Base-by-base conservation (phyloP, 2,797 vertebrate species). In the Gadopsis bispinosus region DNA sequence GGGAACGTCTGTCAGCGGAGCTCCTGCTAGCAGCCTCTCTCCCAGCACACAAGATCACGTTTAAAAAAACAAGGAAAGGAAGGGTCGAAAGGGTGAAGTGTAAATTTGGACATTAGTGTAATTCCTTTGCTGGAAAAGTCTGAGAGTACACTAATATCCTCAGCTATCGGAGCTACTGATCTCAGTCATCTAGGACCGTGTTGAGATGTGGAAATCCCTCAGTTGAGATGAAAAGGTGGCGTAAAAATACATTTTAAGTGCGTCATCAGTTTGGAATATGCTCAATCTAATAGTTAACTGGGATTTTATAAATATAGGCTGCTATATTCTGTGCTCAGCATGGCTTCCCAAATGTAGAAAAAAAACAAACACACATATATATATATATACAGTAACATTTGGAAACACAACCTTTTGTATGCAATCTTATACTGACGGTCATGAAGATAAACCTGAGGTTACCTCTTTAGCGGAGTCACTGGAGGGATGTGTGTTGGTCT, bases 381-480 rank as follows among this genome's bases (percentile, higher is more conserved):
- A n/a, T n/a, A n/a, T 73, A 69, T 50, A 73, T 62, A 78, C 64
- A 71, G 69, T 45, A 56, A 67, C 55, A 59, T 86, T 82, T 63
- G 26, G 85, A 77, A 90, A 88, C 58, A 58, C 17, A 71, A 84
- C 20, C 54, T 73, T 48, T 71, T 2, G 53, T 69, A 71, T 73
- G 88, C 67, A 92, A 91, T 77, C 41, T 74, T 70, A 91, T 43
- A 73, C 85, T 77, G 85, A 87, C 59, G 68, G 81, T 79, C 74
- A 77, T 3, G 26, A 67, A 86, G 93, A 93, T 91, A 89, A 88
- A 83, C 0, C 35, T 17, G 16, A 71, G 73, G 78, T 81, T 83
- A 62, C 60, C 74, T 79, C 82, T 67, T 62, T 68, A 69, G 75
- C 7, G 31, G 55, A 73, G 72, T 73, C 87, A 89, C 71, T 62